These are phyloP conservation scores for Harmothoe impar DNA, from an alignment of 2,888 invertebrate species.

Conservation along the genomic window DNA sequence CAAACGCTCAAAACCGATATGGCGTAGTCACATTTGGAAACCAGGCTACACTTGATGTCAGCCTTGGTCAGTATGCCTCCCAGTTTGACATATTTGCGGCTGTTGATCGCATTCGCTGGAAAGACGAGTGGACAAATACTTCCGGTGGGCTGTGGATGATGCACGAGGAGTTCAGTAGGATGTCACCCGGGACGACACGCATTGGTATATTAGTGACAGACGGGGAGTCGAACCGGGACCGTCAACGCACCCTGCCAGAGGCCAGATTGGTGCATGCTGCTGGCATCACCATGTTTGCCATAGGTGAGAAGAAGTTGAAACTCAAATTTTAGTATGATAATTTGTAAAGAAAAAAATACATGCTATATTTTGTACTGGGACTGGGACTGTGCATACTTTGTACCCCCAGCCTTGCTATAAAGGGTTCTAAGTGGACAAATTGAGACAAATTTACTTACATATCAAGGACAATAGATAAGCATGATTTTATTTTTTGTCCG, in stretches of 20 bases:
- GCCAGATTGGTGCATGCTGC: neutral
- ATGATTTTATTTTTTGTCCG: too few species aligned
- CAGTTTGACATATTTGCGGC: conserved; percentile 16
- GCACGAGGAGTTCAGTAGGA: conserved; percentile 1
- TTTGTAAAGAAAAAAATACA: too few species aligned
- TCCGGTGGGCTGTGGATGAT: conserved; percentile 46
- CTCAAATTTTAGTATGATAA: too few species aligned
- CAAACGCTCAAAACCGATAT: neutral
- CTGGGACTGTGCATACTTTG: too few species aligned
- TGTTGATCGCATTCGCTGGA: neutral
- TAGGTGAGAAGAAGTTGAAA: conserved; percentile 58
- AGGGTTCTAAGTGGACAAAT: too few species aligned
- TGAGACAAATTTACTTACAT: too few species aligned
- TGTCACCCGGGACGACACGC: neutral
- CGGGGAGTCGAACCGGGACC: conserved; percentile 63
- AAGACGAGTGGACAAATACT: conserved; percentile 51
- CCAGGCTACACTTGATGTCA: conserved; percentile 25
- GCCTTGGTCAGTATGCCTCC: neutral
- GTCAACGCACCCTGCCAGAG: conserved; percentile 39
- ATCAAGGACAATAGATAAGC: too few species aligned
- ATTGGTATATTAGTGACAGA: conserved; percentile 63
- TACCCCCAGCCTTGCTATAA: too few species aligned
- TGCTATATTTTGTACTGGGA: too few species aligned
- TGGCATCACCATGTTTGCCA: conserved; percentile 52
- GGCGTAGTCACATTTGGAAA: conserved; percentile 57